phyloP scores from a whole-genome alignment of 2,797 vertebrate genomes.

The Takifugu ocellatus region DNA sequence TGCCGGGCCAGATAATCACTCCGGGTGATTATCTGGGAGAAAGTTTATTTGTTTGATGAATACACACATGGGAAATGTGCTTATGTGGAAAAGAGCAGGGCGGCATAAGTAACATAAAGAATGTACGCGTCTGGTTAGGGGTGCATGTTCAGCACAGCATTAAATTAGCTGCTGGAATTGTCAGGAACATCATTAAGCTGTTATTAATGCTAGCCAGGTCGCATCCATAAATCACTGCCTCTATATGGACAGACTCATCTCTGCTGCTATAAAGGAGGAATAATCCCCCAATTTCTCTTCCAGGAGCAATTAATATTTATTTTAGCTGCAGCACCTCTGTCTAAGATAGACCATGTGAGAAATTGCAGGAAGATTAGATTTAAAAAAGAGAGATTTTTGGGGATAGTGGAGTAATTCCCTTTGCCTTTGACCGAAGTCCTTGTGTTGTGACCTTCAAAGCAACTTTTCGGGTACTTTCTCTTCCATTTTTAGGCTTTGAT shows the following conservation, averaged over 20 bases:
- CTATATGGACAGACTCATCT: constrained; percentile 54
- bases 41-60: constrained; percentile 2
- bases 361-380: constrained; percentile 16
- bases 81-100: constrained; percentile 10
- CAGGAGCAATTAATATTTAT: constrained; percentile 61
- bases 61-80: constrained; percentile 30
- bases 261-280: constrained; percentile 33
- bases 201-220: constrained; percentile 71
- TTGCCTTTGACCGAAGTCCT: constrained; percentile 44
- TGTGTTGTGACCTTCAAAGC: constrained; percentile 47
- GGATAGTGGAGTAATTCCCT: background rate
- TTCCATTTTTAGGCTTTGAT: constrained; percentile 14
- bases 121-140: constrained; percentile 21
- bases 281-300: constrained; percentile 39
- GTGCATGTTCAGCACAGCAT: constrained; percentile 59
- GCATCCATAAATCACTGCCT: constrained; percentile 64
- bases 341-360: constrained; percentile 14
- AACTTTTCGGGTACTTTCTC: constrained; percentile 21
- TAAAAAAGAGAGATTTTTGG: constrained; percentile 19
- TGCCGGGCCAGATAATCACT: constrained; percentile 68
- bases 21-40: constrained; percentile 48
- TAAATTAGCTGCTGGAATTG: constrained; percentile 70
- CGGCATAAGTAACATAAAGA: constrained; percentile 15
- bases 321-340: constrained; percentile 24
- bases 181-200: constrained; percentile 71